phyloP scores from a whole-genome alignment of 2,888 invertebrate genomes.

The Campaea margaritaria region DNA sequence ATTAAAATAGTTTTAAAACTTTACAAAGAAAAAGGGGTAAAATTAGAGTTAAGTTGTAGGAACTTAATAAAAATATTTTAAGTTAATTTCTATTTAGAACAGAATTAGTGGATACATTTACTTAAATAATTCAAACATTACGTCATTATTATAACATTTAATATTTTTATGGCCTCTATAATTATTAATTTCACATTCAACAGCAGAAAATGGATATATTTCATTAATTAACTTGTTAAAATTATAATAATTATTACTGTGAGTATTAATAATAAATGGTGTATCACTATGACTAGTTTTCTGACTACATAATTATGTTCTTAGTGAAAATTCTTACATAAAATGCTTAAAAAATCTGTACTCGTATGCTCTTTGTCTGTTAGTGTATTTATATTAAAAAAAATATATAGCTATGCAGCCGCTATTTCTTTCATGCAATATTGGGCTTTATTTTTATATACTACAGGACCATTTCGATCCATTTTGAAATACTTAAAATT shows the following conservation, averaged over 20 bases:
- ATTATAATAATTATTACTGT: slow-evolving; percentile 2
- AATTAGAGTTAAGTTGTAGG: not conserved
- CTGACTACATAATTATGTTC: slow-evolving; percentile 24
- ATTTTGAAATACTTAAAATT: too few relatives aligned
- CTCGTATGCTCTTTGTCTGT: not conserved
- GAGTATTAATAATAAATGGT: slow-evolving; percentile 11
- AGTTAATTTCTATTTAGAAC: not conserved
- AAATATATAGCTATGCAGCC: not conserved
- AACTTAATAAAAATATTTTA: slow-evolving; percentile 3
- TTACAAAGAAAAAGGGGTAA: not conserved
- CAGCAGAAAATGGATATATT: not conserved
- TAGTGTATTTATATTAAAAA: slow-evolving; percentile 1
- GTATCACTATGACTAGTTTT: slow-evolving; percentile 40
- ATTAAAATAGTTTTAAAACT: not conserved
- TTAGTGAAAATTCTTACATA: slow-evolving; percentile 10
- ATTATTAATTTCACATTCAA: slow-evolving; percentile 5
- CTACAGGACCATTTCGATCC: too few relatives aligned
- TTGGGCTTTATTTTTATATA: too few relatives aligned
- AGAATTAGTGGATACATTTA: not conserved
- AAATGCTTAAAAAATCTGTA: slow-evolving; percentile 26
- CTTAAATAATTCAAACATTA: not conserved
- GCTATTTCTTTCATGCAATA: too few relatives aligned
- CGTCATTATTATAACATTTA: too few relatives aligned
- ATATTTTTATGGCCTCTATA: not conserved
- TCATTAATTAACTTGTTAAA: slow-evolving; percentile 1